phyloP scores from a whole-genome alignment of 2,888 invertebrate genomes.

The Isoperla grammatica region DNA sequence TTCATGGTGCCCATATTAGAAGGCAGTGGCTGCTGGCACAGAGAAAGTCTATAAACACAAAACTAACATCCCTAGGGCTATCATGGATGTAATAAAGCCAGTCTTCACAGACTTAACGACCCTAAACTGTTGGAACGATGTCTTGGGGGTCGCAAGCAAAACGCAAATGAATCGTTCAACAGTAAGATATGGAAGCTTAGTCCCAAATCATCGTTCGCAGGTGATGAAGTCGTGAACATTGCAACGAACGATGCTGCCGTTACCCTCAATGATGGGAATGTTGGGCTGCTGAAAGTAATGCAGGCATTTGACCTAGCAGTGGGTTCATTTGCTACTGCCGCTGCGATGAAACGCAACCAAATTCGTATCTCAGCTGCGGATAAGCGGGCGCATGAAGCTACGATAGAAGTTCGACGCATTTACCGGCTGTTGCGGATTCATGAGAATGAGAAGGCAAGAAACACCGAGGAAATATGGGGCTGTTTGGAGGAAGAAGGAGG shows the following conservation, averaged over 20 bases:
- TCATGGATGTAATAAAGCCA: conserved; percentile 6
- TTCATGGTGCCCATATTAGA: conserved; percentile 24
- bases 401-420: neutral
- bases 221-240: neutral
- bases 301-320: neutral
- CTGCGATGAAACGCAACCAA: neutral
- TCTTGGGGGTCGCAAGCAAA: neutral
- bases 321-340: neutral
- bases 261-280: neutral
- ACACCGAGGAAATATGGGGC: neutral
- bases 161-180: neutral
- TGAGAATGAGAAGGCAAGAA: neutral
- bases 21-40: neutral
- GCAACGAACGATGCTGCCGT: neutral
- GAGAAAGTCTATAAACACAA: neutral
- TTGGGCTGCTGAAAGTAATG: neutral
- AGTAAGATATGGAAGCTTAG: neutral
- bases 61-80: neutral
- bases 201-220: neutral
- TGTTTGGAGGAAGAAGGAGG: too few species aligned
- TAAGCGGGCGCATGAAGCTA: neutral
- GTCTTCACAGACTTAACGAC: neutral
- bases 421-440: neutral
- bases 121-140: neutral
- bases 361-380: neutral